Conservation (phyloP, 2,888 invertebrate genomes). For the Eupithecia abbreviata region DNA sequence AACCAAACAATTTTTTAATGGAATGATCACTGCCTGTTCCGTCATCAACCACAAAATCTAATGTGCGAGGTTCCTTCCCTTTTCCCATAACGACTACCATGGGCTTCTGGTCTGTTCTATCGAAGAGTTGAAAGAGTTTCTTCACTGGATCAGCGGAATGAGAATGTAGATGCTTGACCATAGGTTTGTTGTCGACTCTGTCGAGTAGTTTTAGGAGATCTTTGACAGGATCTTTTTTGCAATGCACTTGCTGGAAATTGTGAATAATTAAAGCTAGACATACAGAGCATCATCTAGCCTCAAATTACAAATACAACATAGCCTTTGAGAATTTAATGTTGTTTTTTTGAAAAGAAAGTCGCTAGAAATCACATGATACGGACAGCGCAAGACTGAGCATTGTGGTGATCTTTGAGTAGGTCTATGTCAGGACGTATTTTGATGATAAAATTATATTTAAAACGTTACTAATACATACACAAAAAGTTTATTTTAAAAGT, state of each 20-base stretch:
- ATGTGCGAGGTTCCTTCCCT: not conserved
- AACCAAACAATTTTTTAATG: not conserved
- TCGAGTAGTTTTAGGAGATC: not conserved
- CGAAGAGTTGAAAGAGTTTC: not conserved
- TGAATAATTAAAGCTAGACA: not conserved
- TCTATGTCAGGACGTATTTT: not conserved
- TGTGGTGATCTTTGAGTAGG: not conserved
- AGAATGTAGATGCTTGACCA: not conserved
- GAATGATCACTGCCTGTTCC: conserved; percentile 3
- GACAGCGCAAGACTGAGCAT: not conserved
- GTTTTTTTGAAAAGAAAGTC: not conserved
- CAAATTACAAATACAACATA: not conserved
- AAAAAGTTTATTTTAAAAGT: no score
- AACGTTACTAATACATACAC: not conserved
- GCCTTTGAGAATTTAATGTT: not conserved
- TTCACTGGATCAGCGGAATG: not conserved
- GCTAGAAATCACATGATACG: not conserved
- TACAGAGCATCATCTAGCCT: not conserved
- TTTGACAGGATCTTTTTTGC: not conserved
- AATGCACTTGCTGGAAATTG: not conserved
- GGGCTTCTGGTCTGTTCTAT: not conserved
- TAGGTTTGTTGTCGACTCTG: not conserved
- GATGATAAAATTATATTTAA: not conserved
- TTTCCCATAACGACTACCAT: not conserved
- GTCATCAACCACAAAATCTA: conserved; percentile 1